phyloP scores from a whole-genome alignment of 2,888 invertebrate species.

The Polymixis flavicincta region DNA sequence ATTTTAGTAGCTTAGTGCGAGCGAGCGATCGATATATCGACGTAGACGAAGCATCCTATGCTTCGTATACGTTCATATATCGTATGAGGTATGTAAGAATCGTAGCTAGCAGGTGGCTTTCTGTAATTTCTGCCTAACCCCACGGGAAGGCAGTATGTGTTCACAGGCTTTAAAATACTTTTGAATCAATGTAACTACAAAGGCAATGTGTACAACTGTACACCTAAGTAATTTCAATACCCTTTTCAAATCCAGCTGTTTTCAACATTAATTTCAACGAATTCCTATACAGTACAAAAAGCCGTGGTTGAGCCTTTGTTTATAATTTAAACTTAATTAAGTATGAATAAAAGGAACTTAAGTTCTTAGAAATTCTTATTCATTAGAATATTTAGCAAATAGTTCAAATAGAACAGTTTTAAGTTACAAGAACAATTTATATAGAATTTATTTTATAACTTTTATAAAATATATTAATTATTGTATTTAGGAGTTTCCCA shows the following conservation, averaged over 20 bases:
- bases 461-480: slow-evolving; percentile 13
- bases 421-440: slow-evolving; percentile 27
- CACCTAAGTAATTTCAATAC: neutral
- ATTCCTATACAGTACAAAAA: slow-evolving; percentile 8
- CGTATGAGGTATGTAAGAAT: too few species aligned
- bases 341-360: slow-evolving; percentile 28
- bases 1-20: neutral
- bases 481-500: slow-evolving; percentile 16
- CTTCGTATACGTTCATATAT: too few species aligned
- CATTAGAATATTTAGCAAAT: slow-evolving; percentile 46
- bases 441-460: neutral
- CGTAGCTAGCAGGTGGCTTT: neutral
- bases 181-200: neutral
- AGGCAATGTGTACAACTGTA: neutral
- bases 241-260: slow-evolving; percentile 14
- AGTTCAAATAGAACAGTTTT: slow-evolving; percentile 39
- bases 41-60: too few species aligned
- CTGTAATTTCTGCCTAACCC: neutral
- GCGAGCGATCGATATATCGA: neutral
- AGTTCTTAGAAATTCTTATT: slow-evolving; percentile 22
- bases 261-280: slow-evolving; percentile 12
- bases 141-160: too few species aligned
- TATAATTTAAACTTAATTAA: slow-evolving; percentile 37
- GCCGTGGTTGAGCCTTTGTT: slow-evolving; percentile 22
- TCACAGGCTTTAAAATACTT: neutral